Base-by-base conservation (phyloP, 2,797 vertebrate genomes). In the Chelidonichthys spinosus region DNA sequence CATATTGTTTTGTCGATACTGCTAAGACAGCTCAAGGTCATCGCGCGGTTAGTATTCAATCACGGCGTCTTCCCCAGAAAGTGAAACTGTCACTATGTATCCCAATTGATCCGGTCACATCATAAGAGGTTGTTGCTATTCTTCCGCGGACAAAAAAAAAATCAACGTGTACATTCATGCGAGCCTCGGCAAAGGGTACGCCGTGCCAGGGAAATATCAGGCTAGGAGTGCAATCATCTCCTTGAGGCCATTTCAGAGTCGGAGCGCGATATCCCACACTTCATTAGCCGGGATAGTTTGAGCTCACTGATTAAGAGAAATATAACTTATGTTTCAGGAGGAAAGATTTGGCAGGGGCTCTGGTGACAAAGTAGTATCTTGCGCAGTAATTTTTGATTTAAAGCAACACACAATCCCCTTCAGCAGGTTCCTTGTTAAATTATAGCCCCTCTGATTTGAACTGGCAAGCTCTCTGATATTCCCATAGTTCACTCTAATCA, bases 1-100 rank as follows among this genome's bases (percentile, higher is more conserved):
- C 89, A 92, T 90, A 92, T 90, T 90, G 90, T 93, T 92, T 87
- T 74, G 90, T 92, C 89, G 74, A 92, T 93, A 92, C 43, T 2
- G 70, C 79, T 63, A 63, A 85, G 88, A 90, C 89, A 77, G 83
- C 88, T 89, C 91, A 93, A 94, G 91, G 92, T 93, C 89, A 80
- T 40, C 0, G 62, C 47, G 44, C 72, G 71, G 88, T 91, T 87
- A 86, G 86, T 59, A 81, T 90, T 89, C 89, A 85, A 90, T 88
- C 85, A 87, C 81, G 0, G 65, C 66, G 35, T 87, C 89, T 85
- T 78, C 82, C 80, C 44, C 55, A 65, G 83, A 81, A 87, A 76
- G 84, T 47, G 66, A 87, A 86, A 85, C 81, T 81, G 88, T 85
- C 80, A 70, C 68, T 40, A 3, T 37, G n/a, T 44, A 82, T 84